Evolutionary conservation across 2,113 vertebrate genomes (phyloP).

Genomic region (Mus pahari): DNA sequence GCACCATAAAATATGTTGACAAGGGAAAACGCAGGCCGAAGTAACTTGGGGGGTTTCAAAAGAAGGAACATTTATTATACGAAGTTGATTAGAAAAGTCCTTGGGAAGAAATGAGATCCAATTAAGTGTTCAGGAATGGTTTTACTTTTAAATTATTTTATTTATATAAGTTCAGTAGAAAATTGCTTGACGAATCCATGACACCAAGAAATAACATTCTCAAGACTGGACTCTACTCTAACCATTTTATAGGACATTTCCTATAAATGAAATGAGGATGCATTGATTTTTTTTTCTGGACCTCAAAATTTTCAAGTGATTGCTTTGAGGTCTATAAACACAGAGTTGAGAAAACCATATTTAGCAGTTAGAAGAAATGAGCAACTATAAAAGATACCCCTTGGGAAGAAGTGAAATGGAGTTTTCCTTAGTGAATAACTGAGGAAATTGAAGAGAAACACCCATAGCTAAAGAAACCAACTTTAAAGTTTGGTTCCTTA

Average conservation of each 20-base stretch:
- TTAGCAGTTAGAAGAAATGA: slow-evolving; percentile 55
- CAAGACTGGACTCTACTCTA: neutral
- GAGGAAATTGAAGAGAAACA: slow-evolving; percentile 42
- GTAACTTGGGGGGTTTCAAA: slow-evolving; percentile 31
- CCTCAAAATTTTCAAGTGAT: slow-evolving; percentile 57
- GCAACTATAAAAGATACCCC: slow-evolving; percentile 40
- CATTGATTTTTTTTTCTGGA: neutral
- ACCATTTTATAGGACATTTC: slow-evolving; percentile 30
- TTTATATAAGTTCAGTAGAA: slow-evolving; percentile 46
- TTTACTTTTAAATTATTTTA: neutral
- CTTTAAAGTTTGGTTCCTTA: slow-evolving; percentile 44
- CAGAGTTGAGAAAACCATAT: slow-evolving; percentile 46
- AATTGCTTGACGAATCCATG: neutral
- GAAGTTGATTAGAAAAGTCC: neutral
- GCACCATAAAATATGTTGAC: slow-evolving; percentile 43
- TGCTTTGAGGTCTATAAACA: slow-evolving; percentile 47
- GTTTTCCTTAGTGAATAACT: slow-evolving; percentile 51
- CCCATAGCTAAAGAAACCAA: neutral
- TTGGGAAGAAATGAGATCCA: neutral
- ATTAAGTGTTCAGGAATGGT: neutral
- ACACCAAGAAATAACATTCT: slow-evolving; percentile 34
- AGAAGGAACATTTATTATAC: neutral
- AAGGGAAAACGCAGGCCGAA: slow-evolving; percentile 34
- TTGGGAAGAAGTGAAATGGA: slow-evolving; percentile 42
- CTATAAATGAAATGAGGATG: slow-evolving; percentile 45